These are phyloP conservation scores for Morus bassanus DNA, from an alignment of 2,797 vertebrate genomes.

Conservation along the genomic window DNA sequence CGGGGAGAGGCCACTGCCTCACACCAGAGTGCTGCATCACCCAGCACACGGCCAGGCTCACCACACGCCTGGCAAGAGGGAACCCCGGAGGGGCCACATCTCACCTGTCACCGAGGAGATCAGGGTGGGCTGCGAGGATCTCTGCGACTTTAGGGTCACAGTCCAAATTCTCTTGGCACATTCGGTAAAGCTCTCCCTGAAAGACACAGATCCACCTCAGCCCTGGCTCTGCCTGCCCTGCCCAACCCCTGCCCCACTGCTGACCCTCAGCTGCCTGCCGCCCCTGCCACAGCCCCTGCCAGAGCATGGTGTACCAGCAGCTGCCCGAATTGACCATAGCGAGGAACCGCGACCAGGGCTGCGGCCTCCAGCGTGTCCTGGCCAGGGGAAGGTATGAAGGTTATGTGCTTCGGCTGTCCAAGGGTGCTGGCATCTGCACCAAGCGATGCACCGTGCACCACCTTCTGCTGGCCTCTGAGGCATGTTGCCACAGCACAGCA, in stretches of 20 bases:
- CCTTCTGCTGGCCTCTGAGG: background rate
- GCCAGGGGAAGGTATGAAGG: too few species aligned
- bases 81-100: background rate
- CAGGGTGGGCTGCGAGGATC: constrained; percentile 73
- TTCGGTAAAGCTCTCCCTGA: constrained; percentile 82
- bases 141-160: constrained; percentile 75
- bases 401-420: background rate
- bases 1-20: background rate
- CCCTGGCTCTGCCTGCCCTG: background rate
- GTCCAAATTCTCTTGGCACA: constrained; percentile 82
- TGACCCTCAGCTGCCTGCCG: background rate
- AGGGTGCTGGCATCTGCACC: rapidly evolving
- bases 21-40: background rate
- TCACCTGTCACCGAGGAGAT: constrained; percentile 85
- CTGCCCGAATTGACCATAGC: background rate
- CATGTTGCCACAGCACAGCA: background rate
- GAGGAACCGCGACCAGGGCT: rapidly evolving
- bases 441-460: background rate
- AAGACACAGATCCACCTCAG: background rate
- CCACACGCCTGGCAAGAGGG: background rate
- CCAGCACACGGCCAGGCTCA: rapidly evolving
- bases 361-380: rapidly evolving
- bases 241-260: background rate
- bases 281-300: background rate
- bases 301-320: rapidly evolving